Percentiles rank a stretch among this genome's conserved stretches.
Evolutionary conservation across 1,140 invertebrate genomes (phyloP).

Genomic region (Chymomyza costata): DNA sequence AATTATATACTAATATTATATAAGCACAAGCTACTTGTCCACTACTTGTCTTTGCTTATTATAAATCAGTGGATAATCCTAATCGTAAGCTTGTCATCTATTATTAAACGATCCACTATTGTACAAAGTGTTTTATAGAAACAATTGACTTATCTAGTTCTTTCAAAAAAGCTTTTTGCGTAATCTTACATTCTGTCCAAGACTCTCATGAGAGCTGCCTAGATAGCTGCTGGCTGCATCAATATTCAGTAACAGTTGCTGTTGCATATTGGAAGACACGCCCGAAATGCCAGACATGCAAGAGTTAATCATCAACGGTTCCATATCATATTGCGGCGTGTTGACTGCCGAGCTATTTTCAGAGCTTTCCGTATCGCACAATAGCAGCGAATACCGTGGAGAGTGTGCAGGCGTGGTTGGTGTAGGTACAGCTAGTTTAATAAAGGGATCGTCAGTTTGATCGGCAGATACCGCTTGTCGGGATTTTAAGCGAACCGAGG

Average conservation of each 20-base stretch:
- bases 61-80: too few relatives aligned
- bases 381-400: conserved; percentile 67
- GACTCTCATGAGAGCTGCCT: conserved; percentile 62
- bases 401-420: conserved; percentile 66
- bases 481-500: conserved; percentile 12
- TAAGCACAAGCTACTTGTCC: too few relatives aligned
- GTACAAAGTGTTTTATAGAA: too few relatives aligned
- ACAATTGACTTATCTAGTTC: background rate
- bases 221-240: conserved; percentile 52
- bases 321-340: conserved; percentile 72
- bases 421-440: conserved; percentile 56
- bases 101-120: too few relatives aligned
- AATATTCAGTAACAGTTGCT: conserved; percentile 53
- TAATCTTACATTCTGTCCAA: conserved; percentile 56
- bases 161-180: background rate
- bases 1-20: too few relatives aligned
- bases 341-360: conserved; percentile 72
- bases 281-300: conserved; percentile 63
- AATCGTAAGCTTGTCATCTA: too few relatives aligned
- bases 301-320: conserved; percentile 63
- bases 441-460: conserved; percentile 23
- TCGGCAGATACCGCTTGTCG: conserved; percentile 14
- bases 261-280: conserved; percentile 59
- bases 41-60: too few relatives aligned
- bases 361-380: conserved; percentile 65